Conservation (phyloP, 2,113 vertebrate genomes). For the Columba janthina region DNA sequence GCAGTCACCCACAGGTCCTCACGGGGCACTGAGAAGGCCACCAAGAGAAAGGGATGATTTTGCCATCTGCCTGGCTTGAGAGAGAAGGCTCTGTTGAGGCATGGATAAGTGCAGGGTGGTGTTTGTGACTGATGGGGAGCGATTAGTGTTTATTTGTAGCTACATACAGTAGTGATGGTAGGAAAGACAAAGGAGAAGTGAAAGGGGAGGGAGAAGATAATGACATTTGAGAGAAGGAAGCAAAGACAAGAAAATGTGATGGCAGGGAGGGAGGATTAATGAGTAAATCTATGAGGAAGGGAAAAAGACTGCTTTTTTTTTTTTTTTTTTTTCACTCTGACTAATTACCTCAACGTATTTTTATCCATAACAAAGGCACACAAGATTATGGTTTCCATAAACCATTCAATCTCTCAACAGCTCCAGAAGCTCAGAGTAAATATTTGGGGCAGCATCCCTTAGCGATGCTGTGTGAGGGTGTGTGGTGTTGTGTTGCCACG, state of each 20-base stretch:
- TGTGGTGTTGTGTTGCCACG: constrained; percentile 14
- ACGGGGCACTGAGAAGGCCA: not conserved
- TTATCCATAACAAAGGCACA: not conserved
- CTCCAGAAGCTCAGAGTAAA: constrained; percentile 25
- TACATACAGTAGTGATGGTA: not conserved
- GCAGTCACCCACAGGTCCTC: not conserved
- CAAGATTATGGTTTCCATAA: not conserved
- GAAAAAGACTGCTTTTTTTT: not conserved
- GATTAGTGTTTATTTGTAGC: not conserved
- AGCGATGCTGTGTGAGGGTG: constrained; percentile 6
- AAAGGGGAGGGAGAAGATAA: not conserved
- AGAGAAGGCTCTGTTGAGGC: not conserved
- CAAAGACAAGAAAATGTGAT: not conserved
- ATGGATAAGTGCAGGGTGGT: not conserved
- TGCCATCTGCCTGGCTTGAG: not conserved
- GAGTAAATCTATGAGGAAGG: not conserved
- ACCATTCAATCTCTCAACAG: constrained; percentile 38
- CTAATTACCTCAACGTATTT: not conserved
- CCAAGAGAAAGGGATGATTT: not conserved
- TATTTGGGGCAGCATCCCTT: constrained; percentile 57
- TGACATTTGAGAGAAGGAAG: not conserved
- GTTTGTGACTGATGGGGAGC: not conserved
- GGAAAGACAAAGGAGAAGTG: not conserved
- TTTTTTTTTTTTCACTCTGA: not conserved
- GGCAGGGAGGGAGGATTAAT: not conserved